Evolutionary conservation across 2,797 vertebrate species (phyloP), one percentile per base, ranked within the genome.

Genomic region (Periophthalmus magnuspinnatus): DNA sequence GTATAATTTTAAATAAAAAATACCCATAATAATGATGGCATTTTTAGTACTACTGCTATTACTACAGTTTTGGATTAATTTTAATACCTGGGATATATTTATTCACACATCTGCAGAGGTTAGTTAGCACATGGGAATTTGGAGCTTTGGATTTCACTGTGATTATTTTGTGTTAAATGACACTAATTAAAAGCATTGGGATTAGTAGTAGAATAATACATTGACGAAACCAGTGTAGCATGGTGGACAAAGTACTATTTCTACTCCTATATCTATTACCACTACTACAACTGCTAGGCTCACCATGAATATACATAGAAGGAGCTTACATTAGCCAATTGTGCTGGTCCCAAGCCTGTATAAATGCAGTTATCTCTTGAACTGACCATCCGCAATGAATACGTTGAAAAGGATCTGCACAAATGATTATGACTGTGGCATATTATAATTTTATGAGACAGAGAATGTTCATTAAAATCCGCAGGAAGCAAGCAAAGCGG

Each of bases 1-100:
- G 78, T 78, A 75, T 79, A 75, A 74, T 76, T 72, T 79, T 68
- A 61, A 81, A 76, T 47, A 70, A 70, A 5, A 67, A 61, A 82
- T 78, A 22, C 3, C 17, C 8, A 33, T 6, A 9, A 19, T 14
- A 34, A 17, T 59, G 1, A 33, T n/a, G 32, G 6, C 14, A 57
- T 32, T 32, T 28, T 24, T 14, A 17, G 55, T 32, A 57, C 24
- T 16, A 17, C 14, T 57, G 55, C 55, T 57, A 55, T 24, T 24
- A 13, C 52, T 55, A 8, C 9, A 9, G 21, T 54, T 54, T 54
- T 54, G 54, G 52, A 22, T 11, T 21, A 55, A 52, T 52, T 55
- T 55, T 22, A 24, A 55, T 22, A 24, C 10, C 10, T 22, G 21
- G 9, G 11, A 22, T 3, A 5, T 55, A 13, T 22, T 22, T 55